Evolutionary conservation across 2,797 vertebrate genomes (phyloP), one percentile per base, ranked within the genome.

Genomic region (Rhinatrema bivittatum): DNA sequence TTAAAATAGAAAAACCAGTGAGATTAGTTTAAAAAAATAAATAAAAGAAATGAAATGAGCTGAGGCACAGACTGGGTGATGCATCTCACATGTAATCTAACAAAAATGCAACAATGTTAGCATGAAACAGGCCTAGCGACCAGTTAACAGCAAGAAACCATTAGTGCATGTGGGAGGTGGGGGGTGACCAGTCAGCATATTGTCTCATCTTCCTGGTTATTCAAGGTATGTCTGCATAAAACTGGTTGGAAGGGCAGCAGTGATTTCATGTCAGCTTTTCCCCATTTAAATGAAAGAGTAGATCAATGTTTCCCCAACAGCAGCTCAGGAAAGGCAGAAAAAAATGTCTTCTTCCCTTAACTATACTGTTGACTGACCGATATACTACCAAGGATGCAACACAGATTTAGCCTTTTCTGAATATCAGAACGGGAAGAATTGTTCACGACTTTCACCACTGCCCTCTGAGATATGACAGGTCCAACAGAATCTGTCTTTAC

Each of bases 1-100:
- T 83, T 84, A 78, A 81, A 91, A 82, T 76, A 82, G 82, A 87
- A 82, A 46, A 78, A 75, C 79, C 75, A 80, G 78, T 82, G 79
- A 81, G 69, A 78, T 87, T 87, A 87, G 85, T 87, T 78, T 86
- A 88, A 86, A 78, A 74, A 85, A 79, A 76, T 81, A 74, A 70
- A 75, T 69, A 58, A 78, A 78, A 72, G 84, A 72, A 79, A 71
- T 85, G 79, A 82, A 79, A 88, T 91, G 85, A 87, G 86, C 77
- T 86, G 89, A 90, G 87, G 90, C 91, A 91, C 81, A 86, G 77
- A 85, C 76, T 85, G 77, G 76, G 86, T 88, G 82, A 92, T 91
- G 91, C 85, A 88, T 66, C 78, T 89, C 84, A 79, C 81, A 82
- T 87, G 78, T 81, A 85, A 72, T 86, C 82, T 92, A 88, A 85